These are phyloP conservation scores for Pollenia labialis DNA, from an alignment of 2,888 invertebrate genomes.

Conservation along the genomic window DNA sequence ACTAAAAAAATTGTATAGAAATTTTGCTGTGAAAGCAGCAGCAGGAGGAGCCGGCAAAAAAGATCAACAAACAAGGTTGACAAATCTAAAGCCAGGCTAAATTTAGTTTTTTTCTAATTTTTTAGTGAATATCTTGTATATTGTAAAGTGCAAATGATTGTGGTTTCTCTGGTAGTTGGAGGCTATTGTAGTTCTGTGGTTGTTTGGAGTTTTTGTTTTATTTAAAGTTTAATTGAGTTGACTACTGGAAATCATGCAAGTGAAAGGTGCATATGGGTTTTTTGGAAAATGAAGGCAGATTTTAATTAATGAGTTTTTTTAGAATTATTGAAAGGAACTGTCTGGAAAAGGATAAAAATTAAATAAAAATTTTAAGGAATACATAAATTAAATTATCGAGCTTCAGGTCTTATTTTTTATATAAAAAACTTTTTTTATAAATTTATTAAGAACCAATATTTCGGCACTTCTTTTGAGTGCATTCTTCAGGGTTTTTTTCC, in stretches of 20 bases:
- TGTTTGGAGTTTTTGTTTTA: slow-evolving; percentile 1
- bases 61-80: slow-evolving; percentile 51
- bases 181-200: slow-evolving; percentile 20
- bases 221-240: slow-evolving; percentile 59
- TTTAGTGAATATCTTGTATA: neutral
- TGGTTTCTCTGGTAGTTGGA: slow-evolving; percentile 32
- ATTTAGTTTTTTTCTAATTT: slow-evolving; percentile 32
- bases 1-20: slow-evolving; percentile 27
- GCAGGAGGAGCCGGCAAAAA: neutral
- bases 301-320: slow-evolving; percentile 13
- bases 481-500: too few species aligned
- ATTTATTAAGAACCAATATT: too few species aligned
- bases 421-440: too few species aligned
- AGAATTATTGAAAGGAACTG: too few species aligned
- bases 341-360: neutral
- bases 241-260: slow-evolving; percentile 1
- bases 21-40: neutral
- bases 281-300: neutral
- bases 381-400: too few species aligned
- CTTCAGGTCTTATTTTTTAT: too few species aligned
- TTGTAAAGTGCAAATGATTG: slow-evolving; percentile 53
- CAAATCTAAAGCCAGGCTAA: slow-evolving; percentile 51
- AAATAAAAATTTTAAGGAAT: neutral
- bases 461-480: too few species aligned
- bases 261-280: neutral